These are phyloP conservation scores for Bombus ignitus DNA, from an alignment of 1,140 invertebrate genomes.

Conservation along the genomic window DNA sequence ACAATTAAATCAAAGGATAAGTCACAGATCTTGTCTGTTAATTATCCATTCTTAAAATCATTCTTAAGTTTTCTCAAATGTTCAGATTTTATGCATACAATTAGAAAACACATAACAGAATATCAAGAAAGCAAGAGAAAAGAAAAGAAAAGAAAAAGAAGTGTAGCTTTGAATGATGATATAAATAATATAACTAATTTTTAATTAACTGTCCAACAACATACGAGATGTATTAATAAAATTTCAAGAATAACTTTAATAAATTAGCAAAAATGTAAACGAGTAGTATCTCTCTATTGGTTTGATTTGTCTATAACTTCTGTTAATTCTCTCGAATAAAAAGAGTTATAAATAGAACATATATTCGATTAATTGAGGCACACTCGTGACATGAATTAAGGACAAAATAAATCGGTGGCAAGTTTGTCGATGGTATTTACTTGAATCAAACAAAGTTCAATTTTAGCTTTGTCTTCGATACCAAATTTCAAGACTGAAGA, in stretches of 20 bases:
- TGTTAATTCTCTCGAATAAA: not conserved
- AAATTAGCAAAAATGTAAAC: too few relatives aligned
- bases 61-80: not conserved
- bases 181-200: not conserved
- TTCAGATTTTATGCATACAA: not conserved
- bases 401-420: too few relatives aligned
- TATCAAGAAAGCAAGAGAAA: not conserved
- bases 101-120: not conserved
- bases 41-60: not conserved
- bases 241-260: too few relatives aligned
- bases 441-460: too few relatives aligned
- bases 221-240: too few relatives aligned
- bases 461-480: too few relatives aligned
- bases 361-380: not conserved
- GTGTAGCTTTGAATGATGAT: not conserved
- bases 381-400: not conserved
- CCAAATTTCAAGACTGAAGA: too few relatives aligned
- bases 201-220: not conserved
- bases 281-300: too few relatives aligned
- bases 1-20: not conserved
- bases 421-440: too few relatives aligned
- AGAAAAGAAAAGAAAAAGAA: not conserved
- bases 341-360: not conserved
- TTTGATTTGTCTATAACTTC: too few relatives aligned
- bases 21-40: not conserved